Percentiles rank a stretch among this genome's conserved stretches.
Conservation (phyloP, 2,113 vertebrate species). For the Amphiprion percula region DNA sequence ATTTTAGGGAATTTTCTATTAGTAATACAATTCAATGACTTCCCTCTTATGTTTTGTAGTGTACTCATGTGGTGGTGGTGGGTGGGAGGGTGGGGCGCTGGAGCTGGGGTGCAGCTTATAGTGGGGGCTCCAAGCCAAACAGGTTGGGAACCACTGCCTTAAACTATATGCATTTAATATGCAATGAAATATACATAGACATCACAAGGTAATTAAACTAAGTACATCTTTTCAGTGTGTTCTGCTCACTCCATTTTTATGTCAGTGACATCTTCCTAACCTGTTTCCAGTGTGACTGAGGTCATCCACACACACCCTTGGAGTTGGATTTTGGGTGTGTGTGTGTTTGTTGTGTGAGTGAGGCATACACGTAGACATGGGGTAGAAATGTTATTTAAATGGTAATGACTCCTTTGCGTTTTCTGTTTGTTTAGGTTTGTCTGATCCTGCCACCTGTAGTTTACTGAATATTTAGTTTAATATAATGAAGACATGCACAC, state of each 20-base stretch:
- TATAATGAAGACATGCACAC: slow-evolving; percentile 49
- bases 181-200: not conserved
- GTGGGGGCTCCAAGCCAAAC: too few relatives aligned
- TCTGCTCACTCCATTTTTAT: slow-evolving; percentile 23
- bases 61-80: too few relatives aligned
- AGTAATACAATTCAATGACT: too few relatives aligned
- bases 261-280: not conserved
- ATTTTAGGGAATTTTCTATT: too few relatives aligned
- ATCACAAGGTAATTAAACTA: not conserved
- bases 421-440: slow-evolving; percentile 74
- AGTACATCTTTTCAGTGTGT: not conserved
- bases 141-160: not conserved
- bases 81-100: too few relatives aligned
- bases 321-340: slow-evolving; percentile 23
- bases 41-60: too few relatives aligned
- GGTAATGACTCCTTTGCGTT: slow-evolving; percentile 79
- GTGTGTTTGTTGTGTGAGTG: slow-evolving; percentile 63
- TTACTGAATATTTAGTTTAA: slow-evolving; percentile 66
- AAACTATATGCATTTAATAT: not conserved
- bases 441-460: slow-evolving; percentile 79
- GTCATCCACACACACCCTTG: slow-evolving; percentile 16
- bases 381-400: slow-evolving; percentile 84
- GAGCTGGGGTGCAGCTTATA: too few relatives aligned
- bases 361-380: slow-evolving; percentile 24
- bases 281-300: slow-evolving; percentile 16